phyloP scores from a whole-genome alignment of 2,797 vertebrate genomes.

The Syndactyla subalaris region DNA sequence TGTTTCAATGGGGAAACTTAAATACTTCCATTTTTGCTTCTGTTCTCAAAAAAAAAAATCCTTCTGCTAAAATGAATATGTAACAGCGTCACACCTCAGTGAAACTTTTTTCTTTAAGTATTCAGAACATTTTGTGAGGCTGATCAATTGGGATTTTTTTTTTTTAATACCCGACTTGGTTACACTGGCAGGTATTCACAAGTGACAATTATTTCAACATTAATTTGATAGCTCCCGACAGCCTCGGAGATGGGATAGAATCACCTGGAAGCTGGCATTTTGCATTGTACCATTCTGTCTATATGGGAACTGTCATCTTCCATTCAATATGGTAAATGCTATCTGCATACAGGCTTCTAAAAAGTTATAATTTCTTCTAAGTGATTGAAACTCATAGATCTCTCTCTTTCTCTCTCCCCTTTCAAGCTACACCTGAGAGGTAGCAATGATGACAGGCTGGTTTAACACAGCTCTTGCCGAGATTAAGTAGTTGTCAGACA shows the following conservation, averaged over 20 bases:
- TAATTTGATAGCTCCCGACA: slow-evolving; percentile 70
- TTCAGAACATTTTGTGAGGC: slow-evolving; percentile 69
- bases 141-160: slow-evolving; percentile 70
- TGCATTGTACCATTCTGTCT: slow-evolving; percentile 68
- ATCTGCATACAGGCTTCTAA: slow-evolving; percentile 73
- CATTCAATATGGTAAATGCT: slow-evolving; percentile 71
- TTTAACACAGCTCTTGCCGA: slow-evolving; percentile 80
- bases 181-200: slow-evolving; percentile 75
- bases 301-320: slow-evolving; percentile 74
- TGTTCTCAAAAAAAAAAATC: slow-evolving; percentile 15
- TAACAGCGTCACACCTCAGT: slow-evolving; percentile 38
- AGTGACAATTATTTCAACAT: slow-evolving; percentile 73
- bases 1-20: not conserved
- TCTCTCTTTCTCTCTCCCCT: slow-evolving; percentile 58
- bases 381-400: slow-evolving; percentile 74
- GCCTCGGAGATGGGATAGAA: slow-evolving; percentile 52
- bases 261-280: slow-evolving; percentile 69
- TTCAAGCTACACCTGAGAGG: slow-evolving; percentile 72
- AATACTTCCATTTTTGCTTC: slow-evolving; percentile 17
- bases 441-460: slow-evolving; percentile 77
- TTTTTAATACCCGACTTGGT: slow-evolving; percentile 59
- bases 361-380: slow-evolving; percentile 77
- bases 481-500: slow-evolving; percentile 85
- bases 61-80: slow-evolving; percentile 64
- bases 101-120: slow-evolving; percentile 69